phyloP scores from a whole-genome alignment of 2,113 vertebrate species.

The Ahaetulla prasina region DNA sequence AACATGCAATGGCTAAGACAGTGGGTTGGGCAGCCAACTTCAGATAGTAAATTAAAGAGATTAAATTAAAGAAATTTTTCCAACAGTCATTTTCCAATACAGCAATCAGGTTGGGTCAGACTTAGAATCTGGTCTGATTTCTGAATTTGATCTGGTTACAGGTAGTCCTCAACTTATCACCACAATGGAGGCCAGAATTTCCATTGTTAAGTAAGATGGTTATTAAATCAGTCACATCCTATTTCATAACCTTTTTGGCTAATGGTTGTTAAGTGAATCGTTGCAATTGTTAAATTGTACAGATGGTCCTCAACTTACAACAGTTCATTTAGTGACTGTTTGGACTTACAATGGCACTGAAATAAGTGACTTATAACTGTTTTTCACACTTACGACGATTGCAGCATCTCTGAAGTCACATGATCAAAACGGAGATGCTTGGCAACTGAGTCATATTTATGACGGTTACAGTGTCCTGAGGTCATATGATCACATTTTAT shows the following conservation, averaged over 20 bases:
- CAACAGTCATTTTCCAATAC: neutral
- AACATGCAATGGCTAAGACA: neutral
- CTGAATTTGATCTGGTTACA: neutral
- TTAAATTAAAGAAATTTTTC: neutral
- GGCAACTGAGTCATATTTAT: neutral
- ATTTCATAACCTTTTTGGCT: neutral
- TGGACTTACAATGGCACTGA: neutral
- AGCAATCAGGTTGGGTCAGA: fast-evolving
- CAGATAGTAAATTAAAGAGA: neutral
- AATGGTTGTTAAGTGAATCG: neutral
- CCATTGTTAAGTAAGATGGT: neutral
- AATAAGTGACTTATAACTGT: neutral
- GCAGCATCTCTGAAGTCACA: neutral
- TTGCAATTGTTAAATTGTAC: neutral
- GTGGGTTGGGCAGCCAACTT: neutral
- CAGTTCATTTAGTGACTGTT: neutral
- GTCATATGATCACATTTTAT: neutral
- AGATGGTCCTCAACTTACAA: neutral
- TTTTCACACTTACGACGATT: neutral
- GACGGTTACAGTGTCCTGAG: neutral
- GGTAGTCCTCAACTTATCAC: neutral
- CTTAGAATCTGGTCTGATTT: neutral
- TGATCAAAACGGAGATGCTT: neutral
- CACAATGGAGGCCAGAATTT: neutral
- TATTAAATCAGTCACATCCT: neutral